Evolutionary conservation across 2,888 invertebrate genomes (phyloP).

Genomic region (Parnassius orleans): DNA sequence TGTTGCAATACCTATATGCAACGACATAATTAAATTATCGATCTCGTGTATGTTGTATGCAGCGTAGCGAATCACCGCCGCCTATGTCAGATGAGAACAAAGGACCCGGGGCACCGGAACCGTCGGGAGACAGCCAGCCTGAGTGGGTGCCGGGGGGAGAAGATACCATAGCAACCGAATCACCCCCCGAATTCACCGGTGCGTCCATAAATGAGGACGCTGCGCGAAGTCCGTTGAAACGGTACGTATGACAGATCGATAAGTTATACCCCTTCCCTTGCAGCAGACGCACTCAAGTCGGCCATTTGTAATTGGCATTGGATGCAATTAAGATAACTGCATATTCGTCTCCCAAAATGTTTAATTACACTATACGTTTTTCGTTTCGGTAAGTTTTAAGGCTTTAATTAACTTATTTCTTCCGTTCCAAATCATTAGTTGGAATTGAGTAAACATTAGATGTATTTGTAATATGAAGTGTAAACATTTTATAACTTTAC

Average conservation of each 20-base stretch:
- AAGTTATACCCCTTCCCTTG: constrained; percentile 1
- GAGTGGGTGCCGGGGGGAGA: constrained; percentile 70
- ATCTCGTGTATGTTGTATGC: constrained; percentile 17
- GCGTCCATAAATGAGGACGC: constrained; percentile 54
- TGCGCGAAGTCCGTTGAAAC: constrained; percentile 63
- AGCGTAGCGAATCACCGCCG: constrained; percentile 70
- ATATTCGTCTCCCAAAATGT: neutral
- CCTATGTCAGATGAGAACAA: constrained; percentile 46
- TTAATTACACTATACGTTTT: neutral
- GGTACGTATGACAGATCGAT: constrained; percentile 41
- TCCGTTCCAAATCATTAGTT: too few relatives aligned
- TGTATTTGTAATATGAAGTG: too few relatives aligned
- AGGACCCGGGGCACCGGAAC: constrained; percentile 42
- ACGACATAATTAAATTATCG: neutral
- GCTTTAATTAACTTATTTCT: too few relatives aligned
- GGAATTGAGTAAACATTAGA: too few relatives aligned
- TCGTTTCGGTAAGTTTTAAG: neutral
- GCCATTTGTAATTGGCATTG: neutral
- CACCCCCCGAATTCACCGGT: constrained; percentile 42
- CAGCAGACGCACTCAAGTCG: neutral
- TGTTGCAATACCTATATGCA: too few relatives aligned
- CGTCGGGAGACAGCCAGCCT: constrained; percentile 43
- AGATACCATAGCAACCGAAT: constrained; percentile 61
- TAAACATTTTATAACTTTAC: too few relatives aligned
- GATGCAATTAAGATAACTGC: neutral